These are phyloP conservation scores for Sitta carolinensis DNA, from an alignment of 2,797 vertebrate species.

Conservation along the genomic window DNA sequence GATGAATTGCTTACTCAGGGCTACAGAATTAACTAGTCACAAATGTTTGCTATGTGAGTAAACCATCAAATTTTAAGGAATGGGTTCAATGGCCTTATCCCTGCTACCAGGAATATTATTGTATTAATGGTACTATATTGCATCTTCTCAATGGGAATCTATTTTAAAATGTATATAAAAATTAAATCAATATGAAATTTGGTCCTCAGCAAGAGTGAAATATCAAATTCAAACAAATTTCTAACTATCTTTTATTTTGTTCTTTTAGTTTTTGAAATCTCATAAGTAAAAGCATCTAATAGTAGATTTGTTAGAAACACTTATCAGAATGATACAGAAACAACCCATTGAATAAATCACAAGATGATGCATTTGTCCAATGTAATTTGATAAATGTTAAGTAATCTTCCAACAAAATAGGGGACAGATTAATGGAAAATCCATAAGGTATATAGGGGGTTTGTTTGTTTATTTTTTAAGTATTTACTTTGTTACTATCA, in stretches of 20 bases:
- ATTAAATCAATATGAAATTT: background rate
- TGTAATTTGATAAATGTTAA: background rate
- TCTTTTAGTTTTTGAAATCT: background rate
- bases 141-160: background rate
- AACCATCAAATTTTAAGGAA: background rate
- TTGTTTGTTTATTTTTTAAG: background rate
- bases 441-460: accelerated
- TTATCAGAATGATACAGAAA: background rate
- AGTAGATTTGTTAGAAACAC: background rate
- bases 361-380: background rate
- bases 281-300: background rate
- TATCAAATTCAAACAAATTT: background rate
- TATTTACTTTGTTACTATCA: background rate
- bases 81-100: background rate
- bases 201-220: background rate
- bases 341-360: background rate
- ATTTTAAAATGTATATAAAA: background rate
- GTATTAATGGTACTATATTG: background rate
- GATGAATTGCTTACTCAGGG: background rate
- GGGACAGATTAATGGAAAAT: background rate
- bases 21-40: background rate
- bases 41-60: background rate
- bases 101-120: background rate
- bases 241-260: background rate
- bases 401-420: background rate